Base-by-base conservation (phyloP, 2,113 vertebrate species). In the Laticauda laticaudata region DNA sequence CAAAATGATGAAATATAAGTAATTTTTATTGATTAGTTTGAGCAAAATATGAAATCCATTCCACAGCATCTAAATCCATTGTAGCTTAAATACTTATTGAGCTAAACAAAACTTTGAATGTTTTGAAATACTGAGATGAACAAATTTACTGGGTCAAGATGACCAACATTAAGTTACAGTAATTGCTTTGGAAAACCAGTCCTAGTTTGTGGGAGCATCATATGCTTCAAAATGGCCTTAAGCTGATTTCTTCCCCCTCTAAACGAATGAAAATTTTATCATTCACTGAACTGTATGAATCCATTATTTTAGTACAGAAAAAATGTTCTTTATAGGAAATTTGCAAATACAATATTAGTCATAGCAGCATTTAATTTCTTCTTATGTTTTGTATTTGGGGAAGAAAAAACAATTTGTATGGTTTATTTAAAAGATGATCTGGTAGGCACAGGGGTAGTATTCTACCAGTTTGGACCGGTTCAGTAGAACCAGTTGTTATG, bases 91-190 rank as follows among this genome's bases (percentile, higher is more conserved):
- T 96, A 94, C 59, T 92, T 91, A 54, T 86, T 90, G 96, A 97
- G 95, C 97, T 91, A 93, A 97, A 95, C 57, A 87, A 64, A 90
- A 4, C 91, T 39, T 64, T 94, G 87, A 96, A 95, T 96, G 90
- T 39, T 95, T 96, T 90, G 90, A 94, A 97, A 95, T 96, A 96
- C 94, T 95, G 92, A 96, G 87, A 95, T 94, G 93, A 43, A 86
- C 93, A 95, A 91, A 92, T 96, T 96, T 96, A 95, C 94, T 94
- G 94, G 95, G 95, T 96, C 92, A 93, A 92, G 86, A 56, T 87
- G 92, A 97, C 96, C 95, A 94, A 96, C 95, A 94, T 94, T 97
- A 97, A 97, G 96, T 96, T 96, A 92, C 43, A 93, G 96, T 97
- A 97, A 97, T 97, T 97, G 95, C 94, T 95, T 96, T 95, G 94